Evolutionary conservation across 1,140 invertebrate genomes (phyloP).

Genomic region (Eurosta solidaginis): DNA sequence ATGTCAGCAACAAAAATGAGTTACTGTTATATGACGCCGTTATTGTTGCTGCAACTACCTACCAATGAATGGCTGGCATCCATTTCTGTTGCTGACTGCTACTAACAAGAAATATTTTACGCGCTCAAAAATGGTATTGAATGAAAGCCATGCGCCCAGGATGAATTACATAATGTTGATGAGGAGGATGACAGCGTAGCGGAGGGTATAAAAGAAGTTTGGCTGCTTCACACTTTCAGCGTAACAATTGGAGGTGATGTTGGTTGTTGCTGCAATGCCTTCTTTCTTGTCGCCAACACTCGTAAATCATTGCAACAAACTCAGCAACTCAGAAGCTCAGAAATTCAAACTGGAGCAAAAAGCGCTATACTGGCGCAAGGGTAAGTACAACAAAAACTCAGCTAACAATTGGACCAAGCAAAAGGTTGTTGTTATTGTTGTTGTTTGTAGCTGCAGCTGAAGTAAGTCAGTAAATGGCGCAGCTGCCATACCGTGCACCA

Average conservation of each 20-base stretch:
- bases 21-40: background rate
- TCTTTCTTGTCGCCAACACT: background rate
- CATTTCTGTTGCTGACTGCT: background rate
- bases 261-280: background rate
- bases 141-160: constrained; percentile 25
- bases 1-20: constrained; percentile 23
- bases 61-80: constrained; percentile 4
- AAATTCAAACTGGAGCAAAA: constrained; percentile 10
- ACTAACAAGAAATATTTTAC: background rate
- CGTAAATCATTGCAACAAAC: constrained; percentile 19
- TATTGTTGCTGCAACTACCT: background rate
- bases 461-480: background rate
- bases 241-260: constrained; percentile 8
- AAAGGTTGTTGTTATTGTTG: too few relatives aligned
- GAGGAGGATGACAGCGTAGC: background rate
- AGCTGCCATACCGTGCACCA: background rate
- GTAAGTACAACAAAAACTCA: background rate
- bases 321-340: background rate
- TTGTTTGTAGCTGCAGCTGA: too few relatives aligned
- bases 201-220: background rate
- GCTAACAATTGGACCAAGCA: background rate
- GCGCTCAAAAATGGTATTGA: constrained; percentile 19
- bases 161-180: constrained; percentile 21
- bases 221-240: background rate
- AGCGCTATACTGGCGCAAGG: background rate